These are phyloP conservation scores for Rotaria macrura DNA, from an alignment of 2,888 invertebrate genomes.

Conservation along the genomic window DNA sequence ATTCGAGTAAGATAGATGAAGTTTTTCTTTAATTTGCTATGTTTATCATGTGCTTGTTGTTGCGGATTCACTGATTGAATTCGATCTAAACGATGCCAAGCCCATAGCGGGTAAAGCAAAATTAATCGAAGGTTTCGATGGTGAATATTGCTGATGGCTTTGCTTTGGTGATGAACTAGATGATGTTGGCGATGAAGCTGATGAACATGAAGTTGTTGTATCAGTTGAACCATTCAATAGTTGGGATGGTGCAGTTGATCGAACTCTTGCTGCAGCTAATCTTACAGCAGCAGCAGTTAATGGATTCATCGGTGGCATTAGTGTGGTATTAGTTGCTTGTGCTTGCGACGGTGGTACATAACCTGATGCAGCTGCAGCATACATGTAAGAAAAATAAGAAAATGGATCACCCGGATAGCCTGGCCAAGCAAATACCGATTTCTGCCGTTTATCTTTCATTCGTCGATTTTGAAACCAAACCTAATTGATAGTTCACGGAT, in stretches of 20 bases:
- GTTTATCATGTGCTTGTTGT: background rate
- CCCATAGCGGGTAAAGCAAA: conserved; percentile 11
- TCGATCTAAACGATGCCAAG: background rate
- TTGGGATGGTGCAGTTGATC: background rate
- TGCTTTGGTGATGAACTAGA: background rate
- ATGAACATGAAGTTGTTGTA: background rate
- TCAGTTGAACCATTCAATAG: background rate
- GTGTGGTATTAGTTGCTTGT: background rate
- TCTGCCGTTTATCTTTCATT: conserved; percentile 92
- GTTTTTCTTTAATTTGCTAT: too few species aligned
- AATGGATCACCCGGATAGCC: conserved; percentile 30
- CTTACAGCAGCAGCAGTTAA: background rate
- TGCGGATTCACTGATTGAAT: background rate
- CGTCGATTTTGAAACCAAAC: conserved; percentile 94
- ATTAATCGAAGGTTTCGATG: background rate
- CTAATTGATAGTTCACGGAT: conserved; percentile 50
- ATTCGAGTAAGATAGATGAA: too few species aligned
- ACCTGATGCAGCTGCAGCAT: background rate
- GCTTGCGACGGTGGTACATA: background rate
- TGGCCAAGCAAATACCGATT: conserved; percentile 86
- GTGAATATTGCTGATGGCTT: background rate
- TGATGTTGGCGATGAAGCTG: background rate
- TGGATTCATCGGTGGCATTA: background rate
- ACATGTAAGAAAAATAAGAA: background rate
- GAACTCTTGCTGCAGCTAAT: background rate